Evolutionary conservation across 2,797 vertebrate genomes (phyloP), one percentile per base, ranked within the genome.

Genomic region (Pachyuromys duprasi): DNA sequence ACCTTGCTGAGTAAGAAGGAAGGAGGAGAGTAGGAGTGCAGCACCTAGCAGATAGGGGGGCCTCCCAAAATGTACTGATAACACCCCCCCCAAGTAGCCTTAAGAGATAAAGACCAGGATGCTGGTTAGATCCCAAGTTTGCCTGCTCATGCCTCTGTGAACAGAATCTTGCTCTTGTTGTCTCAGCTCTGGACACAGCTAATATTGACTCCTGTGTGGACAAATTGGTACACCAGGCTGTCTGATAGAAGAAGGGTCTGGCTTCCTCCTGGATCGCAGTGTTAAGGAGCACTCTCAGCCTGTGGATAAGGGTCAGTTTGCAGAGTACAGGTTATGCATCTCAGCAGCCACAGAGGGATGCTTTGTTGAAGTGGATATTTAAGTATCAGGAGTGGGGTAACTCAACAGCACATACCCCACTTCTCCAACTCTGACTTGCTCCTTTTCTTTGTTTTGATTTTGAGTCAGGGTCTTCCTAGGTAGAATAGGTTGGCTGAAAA

Each of bases 251-350:
- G 49, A 53, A 63, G 31, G 55, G 24, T 49, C 28, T 14, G 17
- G 11, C 67, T 31, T 12, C 17, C 55, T 65, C n/a, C 28, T 11
- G 0, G 22, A 20, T 36, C 0, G 65, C 8, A 12, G 12, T 26
- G 1, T 4, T n/a, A n/a, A n/a, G n/a, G n/a, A n/a, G n/a, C n/a
- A n/a, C 0, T 15, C 17, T 24, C 28, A 57, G 18, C 6, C 14
- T 26, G 28, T 72, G 70, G 39, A 28, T 45, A 14, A 45, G 42
- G n/a, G 2, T 45, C 45, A 1, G 22, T 45, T 28, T 22, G 14
- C 11, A 11, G 4, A 63, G 24, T 12, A 4, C 0, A 9, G 79
- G 15, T 20, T 20, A 0, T 8, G 2, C 0, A 0, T 57, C 26
- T 90, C 5, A 18, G 53, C 5, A 57, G 15, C 79, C 39, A 33